These are phyloP conservation scores for Lasiurus borealis DNA, from an alignment of 2,113 vertebrate species.

Conservation along the genomic window DNA sequence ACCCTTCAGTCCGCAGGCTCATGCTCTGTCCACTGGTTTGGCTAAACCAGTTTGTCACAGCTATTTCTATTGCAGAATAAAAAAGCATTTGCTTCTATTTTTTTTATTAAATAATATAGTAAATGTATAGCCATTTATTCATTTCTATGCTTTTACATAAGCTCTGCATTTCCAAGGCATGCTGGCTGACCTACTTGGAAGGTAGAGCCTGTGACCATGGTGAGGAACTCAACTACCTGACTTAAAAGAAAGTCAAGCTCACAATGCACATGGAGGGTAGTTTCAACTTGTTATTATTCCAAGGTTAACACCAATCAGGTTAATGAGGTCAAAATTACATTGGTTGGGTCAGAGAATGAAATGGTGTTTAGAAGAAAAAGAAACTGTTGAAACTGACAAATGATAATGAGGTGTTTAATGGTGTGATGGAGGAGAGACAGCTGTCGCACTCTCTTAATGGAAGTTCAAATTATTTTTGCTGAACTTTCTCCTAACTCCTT, in stretches of 20 bases:
- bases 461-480: slow-evolving; percentile 65
- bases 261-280: background rate
- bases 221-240: background rate
- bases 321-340: slow-evolving; percentile 72
- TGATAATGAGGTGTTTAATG: slow-evolving; percentile 70
- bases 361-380: slow-evolving; percentile 63
- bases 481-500: slow-evolving; percentile 63
- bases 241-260: background rate
- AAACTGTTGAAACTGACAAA: slow-evolving; percentile 68
- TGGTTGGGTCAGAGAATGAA: slow-evolving; percentile 66
- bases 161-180: background rate
- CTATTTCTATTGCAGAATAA: background rate
- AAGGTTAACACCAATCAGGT: slow-evolving; percentile 24
- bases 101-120: background rate
- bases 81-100: background rate
- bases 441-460: slow-evolving; percentile 42
- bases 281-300: slow-evolving; percentile 58
- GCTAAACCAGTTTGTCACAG: background rate
- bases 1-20: too few species aligned
- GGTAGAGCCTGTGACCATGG: background rate
- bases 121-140: background rate
- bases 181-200: background rate
- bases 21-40: too few species aligned
- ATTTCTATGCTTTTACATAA: background rate
- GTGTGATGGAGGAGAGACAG: slow-evolving; percentile 41